Conservation (phyloP, 2,113 vertebrate species). For the Pelusios castaneus region DNA sequence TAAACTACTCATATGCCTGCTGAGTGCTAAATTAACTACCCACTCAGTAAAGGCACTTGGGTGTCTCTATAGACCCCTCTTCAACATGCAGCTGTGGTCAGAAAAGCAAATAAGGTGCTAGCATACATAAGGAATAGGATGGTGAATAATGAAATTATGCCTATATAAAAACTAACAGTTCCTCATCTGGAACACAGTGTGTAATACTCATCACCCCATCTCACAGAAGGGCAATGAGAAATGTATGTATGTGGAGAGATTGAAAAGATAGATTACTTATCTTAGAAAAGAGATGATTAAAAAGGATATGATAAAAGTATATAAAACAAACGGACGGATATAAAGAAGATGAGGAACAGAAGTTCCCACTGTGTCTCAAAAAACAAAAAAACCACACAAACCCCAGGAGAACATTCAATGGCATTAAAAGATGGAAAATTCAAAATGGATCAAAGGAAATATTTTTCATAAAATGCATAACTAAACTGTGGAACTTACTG, state of each 20-base stretch:
- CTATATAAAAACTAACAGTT: not conserved
- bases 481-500: not conserved
- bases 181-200: rapidly evolving
- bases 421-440: not conserved
- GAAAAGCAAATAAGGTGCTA: not conserved
- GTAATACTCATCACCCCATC: not conserved
- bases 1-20: not conserved
- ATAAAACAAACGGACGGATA: not conserved
- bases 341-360: not conserved
- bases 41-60: not conserved
- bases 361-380: not conserved
- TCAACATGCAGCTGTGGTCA: not conserved
- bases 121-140: not conserved
- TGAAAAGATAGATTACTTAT: conserved; percentile 1
- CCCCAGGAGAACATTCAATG: not conserved
- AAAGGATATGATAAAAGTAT: not conserved
- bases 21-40: not conserved
- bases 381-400: not conserved
- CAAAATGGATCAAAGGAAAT: not conserved
- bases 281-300: not conserved
- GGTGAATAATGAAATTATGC: rapidly evolving
- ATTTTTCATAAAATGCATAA: not conserved
- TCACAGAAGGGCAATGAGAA: not conserved
- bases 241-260: not conserved
- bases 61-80: not conserved